phyloP scores from a whole-genome alignment of 2,888 invertebrate species.

The Dione juno region DNA sequence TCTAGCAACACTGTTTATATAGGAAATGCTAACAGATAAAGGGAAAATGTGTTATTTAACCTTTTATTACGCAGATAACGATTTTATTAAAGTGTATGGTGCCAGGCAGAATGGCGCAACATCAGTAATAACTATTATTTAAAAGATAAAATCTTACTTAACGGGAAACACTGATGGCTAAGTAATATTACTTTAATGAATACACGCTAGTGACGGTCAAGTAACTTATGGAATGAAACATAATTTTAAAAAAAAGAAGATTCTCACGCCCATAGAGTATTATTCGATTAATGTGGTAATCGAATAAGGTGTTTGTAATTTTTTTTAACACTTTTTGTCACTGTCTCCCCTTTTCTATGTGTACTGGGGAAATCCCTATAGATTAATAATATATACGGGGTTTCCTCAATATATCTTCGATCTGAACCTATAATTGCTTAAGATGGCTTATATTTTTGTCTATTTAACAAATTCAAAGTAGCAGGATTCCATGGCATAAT shows the following conservation, averaged over 20 bases:
- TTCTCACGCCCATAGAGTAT: background rate
- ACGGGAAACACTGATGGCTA: conserved; percentile 30
- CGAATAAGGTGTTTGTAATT: background rate
- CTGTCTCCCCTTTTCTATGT: too few species aligned
- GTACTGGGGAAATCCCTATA: too few species aligned
- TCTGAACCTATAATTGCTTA: too few species aligned
- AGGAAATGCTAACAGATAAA: background rate
- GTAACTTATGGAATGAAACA: conserved; percentile 16
- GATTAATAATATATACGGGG: too few species aligned
- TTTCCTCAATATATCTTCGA: too few species aligned
- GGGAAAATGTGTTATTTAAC: background rate
- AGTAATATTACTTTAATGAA: conserved; percentile 30
- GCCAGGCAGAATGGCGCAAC: conserved; percentile 21
- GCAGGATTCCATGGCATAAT: too few species aligned
- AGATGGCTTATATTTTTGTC: too few species aligned
- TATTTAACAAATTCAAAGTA: too few species aligned
- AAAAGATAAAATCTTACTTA: conserved; percentile 33
- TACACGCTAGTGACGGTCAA: conserved; percentile 1
- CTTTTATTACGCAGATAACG: conserved; percentile 8
- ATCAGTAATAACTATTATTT: conserved; percentile 29
- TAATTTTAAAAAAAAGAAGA: conserved; percentile 6
- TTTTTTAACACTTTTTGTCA: too few species aligned
- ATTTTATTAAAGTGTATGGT: conserved; percentile 14
- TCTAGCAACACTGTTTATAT: background rate
- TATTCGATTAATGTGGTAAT: background rate